Evolutionary conservation across 2,797 vertebrate species (phyloP), one percentile per base, ranked within the genome.

Genomic region (Gouania willdenowi): DNA sequence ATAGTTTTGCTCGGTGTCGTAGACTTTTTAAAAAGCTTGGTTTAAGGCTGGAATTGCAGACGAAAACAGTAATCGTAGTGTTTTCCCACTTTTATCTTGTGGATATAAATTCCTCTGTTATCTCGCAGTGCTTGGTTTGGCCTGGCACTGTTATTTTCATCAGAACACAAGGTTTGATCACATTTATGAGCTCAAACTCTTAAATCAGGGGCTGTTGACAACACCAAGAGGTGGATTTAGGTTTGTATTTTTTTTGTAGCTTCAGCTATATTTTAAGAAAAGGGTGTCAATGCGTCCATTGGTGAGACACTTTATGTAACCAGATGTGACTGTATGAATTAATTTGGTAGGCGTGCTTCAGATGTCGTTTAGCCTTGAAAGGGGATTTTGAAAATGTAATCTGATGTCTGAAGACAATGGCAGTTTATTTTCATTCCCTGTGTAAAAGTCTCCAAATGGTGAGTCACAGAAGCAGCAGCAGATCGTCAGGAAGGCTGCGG

Each of bases 341-440:
- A n/a, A n/a, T n/a, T n/a, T n/a, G n/a, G n/a, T n/a, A n/a, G n/a
- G 55, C 41, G 22, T 0, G 41, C 72, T 81, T 80, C 70, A 66
- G n/a, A 55, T 41, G 22, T 0, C 41, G 72, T 81, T 80, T 70
- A 66, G 20, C 58, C 8, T 4, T 35, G 33, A 33, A 75, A 41
- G 45, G 33, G 28, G 39, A 56, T 22, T 65, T 64, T 36, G 20
- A 20, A 63, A 2, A 36, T 34, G 71, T 69, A 58, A 70, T 75
- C 44, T 32, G 65, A 76, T 68, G 64, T 74, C 58, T 60, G 61
- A 71, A 77, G 78, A 77, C 64, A 82, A 60, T 6, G 16, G 46
- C 28, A 34, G 72, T 73, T 85, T 83, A 79, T 84, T 79, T 78
- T 83, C 48, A 60, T 76, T 74, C 53, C 38, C 34, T n/a, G 41